Base-by-base conservation (phyloP, 1,140 invertebrate species). In the Eupristina koningsbergeri region DNA sequence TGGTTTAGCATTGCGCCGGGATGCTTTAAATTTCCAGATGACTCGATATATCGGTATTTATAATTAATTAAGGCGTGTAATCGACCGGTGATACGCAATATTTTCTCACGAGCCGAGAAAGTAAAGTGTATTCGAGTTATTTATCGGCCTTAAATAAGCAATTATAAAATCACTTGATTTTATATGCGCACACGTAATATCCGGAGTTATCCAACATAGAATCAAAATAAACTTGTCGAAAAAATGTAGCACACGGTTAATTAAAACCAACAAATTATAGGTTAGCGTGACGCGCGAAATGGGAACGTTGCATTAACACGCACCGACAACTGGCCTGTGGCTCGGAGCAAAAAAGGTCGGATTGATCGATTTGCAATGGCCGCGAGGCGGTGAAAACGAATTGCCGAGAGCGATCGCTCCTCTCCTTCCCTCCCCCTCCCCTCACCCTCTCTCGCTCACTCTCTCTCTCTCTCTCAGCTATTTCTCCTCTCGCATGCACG, bases 361-460 rank as follows among this genome's bases (percentile, higher is more conserved):
- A 80, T 58, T 36, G n/a, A 63, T 73, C 53, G 41, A 73, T 69
- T 73, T 39, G 76, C 67, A 50, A 15, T 41, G 34, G 45, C 41
- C 39, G 53, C 71, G 67, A 31, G 36, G 9, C 39, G 67, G 9
- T 71, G 53, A 76, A 81, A 76, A 50, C 39, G 45, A 81, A 75
- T 81, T 45, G 58, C 53, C 71, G 80, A 63, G 29, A 36, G 36
- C 19, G 75, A n/a, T 19, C 53, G 26, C 1, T 13, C 53, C 22
- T 2, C 26, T 26, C 22, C 2, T 53, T 9, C 50, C 19, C 50
- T 53, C 17, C 19, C 11, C 9, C 53, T 58, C 13, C n/a, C n/a
- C 50, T 53, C 50, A 15, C 17, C 19, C 11, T 26, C 53, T 58
- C 13, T 19, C 53, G 26, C 1, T 13, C 53, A n/a, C 22, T 2